Evolutionary conservation across 2,888 invertebrate species (phyloP).

Genomic region (Clanis bilineata): DNA sequence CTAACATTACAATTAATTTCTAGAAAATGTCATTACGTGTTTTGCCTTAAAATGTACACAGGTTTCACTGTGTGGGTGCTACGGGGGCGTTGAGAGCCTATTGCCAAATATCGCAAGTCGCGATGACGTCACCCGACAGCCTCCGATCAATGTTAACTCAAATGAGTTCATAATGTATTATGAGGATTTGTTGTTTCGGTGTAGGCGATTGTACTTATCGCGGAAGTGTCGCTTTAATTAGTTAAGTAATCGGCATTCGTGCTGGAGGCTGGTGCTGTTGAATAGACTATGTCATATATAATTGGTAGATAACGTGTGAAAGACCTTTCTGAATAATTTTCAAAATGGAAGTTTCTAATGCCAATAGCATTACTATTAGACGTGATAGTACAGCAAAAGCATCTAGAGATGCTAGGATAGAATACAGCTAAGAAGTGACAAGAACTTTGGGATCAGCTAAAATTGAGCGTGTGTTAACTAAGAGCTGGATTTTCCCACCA

Average conservation of each 20-base stretch:
- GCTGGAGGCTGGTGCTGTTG: neutral
- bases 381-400: too few species aligned
- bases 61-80: conserved; percentile 14
- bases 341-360: too few species aligned
- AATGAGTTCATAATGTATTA: neutral
- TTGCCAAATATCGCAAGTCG: conserved; percentile 17
- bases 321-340: too few species aligned
- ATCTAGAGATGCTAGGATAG: too few species aligned
- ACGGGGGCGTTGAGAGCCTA: conserved; percentile 17
- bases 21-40: neutral
- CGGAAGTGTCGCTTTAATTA: conserved; percentile 2
- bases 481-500: too few species aligned
- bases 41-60: conserved; percentile 6
- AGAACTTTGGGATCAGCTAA: too few species aligned
- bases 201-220: neutral
- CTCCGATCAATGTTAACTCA: neutral
- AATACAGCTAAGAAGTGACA: too few species aligned
- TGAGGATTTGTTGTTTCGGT: neutral
- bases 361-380: too few species aligned
- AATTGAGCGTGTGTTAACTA: too few species aligned
- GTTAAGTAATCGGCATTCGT: neutral
- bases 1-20: too few species aligned
- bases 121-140: conserved; percentile 15
- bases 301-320: too few species aligned
- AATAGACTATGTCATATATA: neutral